These are phyloP conservation scores for Episyrphus balteatus DNA, from an alignment of 1,140 invertebrate genomes.

Conservation along the genomic window DNA sequence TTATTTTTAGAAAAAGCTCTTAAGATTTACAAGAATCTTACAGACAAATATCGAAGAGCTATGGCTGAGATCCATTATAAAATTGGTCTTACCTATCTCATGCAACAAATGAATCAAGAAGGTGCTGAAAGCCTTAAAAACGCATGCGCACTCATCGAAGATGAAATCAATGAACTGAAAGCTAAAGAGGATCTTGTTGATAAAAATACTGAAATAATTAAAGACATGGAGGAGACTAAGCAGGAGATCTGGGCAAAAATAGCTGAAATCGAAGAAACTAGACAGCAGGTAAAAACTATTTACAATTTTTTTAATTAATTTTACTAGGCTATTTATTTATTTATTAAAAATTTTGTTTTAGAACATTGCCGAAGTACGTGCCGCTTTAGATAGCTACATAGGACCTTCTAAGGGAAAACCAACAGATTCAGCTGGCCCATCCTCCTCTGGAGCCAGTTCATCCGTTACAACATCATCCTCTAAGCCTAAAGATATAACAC, in stretches of 20 bases:
- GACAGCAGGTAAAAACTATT: constrained; percentile 16
- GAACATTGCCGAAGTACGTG: constrained; percentile 32
- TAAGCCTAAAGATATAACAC: constrained; percentile 33
- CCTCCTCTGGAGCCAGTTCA: constrained; percentile 15
- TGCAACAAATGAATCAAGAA: constrained; percentile 32
- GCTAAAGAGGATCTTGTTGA: constrained; percentile 21
- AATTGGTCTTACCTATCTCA: constrained; percentile 30
- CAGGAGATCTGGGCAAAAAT: constrained; percentile 34
- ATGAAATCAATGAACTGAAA: constrained; percentile 27
- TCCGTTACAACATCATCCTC: constrained; percentile 15
- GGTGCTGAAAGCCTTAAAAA: constrained; percentile 23
- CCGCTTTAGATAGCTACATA: constrained; percentile 31
- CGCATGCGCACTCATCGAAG: constrained; percentile 25
- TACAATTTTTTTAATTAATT: neutral
- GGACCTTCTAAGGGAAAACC: constrained; percentile 17
- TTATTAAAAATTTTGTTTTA: neutral
- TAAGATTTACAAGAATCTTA: constrained; percentile 24
- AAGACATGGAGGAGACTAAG: constrained; percentile 32
- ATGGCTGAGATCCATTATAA: constrained; percentile 35
- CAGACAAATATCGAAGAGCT: constrained; percentile 23
- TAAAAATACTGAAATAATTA: constrained; percentile 25
- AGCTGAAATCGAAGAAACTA: constrained; percentile 34
- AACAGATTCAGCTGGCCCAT: constrained; percentile 16
- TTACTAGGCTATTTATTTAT: neutral
- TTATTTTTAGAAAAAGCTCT: constrained; percentile 23